Percentiles rank a stretch among this genome's conserved stretches.
Conservation (phyloP, 2,797 vertebrate species). For the Neostethus bicornis region DNA sequence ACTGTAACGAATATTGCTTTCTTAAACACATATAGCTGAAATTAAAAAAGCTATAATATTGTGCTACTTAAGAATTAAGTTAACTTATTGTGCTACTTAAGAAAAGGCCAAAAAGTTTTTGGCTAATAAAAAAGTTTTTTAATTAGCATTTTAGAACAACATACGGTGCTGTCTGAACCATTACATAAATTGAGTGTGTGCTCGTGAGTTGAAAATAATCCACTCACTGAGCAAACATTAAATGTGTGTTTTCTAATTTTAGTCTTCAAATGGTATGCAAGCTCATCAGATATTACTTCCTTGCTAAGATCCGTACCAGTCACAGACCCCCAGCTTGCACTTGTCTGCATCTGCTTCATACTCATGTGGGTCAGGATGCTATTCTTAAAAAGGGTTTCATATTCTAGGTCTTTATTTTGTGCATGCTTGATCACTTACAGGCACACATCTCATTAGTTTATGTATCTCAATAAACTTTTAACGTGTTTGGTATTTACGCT, state of each 20-base stretch:
- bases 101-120: no score
- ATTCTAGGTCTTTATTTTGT: conserved; percentile 69
- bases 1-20: no score
- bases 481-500: conserved; percentile 29
- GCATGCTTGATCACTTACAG: conserved; percentile 59
- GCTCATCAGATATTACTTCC: conserved; percentile 28
- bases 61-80: no score
- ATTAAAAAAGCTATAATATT: no score
- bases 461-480: conserved; percentile 51
- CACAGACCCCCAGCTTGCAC: conserved; percentile 10
- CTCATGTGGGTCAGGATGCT: conserved; percentile 63
- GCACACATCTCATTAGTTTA: conserved; percentile 63
- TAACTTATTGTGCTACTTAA: no score
- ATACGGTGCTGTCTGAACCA: not conserved
- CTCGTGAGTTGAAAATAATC: conserved; percentile 7
- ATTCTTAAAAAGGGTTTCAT: conserved; percentile 74
- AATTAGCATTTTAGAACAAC: not conserved
- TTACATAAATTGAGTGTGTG: not conserved
- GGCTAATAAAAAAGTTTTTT: no score
- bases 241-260: conserved; percentile 13
- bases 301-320: conserved; percentile 22
- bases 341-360: conserved; percentile 49
- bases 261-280: conserved; percentile 15
- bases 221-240: not conserved
- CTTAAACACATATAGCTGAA: no score